Conservation (phyloP, 1,140 invertebrate genomes). For the Oppia nitens region DNA sequence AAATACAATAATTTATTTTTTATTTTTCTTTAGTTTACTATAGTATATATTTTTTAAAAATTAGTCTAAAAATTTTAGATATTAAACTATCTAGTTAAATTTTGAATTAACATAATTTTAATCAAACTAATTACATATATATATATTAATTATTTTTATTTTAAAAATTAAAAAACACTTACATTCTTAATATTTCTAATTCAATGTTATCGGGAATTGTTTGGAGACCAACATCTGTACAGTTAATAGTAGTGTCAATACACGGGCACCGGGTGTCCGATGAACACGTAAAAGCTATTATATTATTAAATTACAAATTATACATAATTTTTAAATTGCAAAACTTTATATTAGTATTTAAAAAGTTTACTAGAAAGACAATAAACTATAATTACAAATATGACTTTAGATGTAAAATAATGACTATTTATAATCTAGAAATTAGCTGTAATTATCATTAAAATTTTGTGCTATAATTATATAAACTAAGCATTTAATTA, state of each 20-base stretch:
- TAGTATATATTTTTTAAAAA: too few species aligned
- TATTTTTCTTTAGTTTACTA: not conserved
- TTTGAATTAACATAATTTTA: not conserved
- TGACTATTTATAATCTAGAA: too few species aligned
- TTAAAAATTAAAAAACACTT: not conserved
- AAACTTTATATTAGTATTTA: too few species aligned
- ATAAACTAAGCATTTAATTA: too few species aligned
- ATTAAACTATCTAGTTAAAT: too few species aligned
- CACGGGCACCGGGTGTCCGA: constrained; percentile 9
- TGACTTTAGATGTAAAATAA: too few species aligned
- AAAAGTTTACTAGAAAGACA: too few species aligned
- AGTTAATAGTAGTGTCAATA: constrained; percentile 15
- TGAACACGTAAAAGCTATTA: constrained; percentile 13
- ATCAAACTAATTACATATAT: not conserved
- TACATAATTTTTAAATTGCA: too few species aligned
- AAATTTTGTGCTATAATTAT: too few species aligned
- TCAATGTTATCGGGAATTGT: constrained; percentile 11
- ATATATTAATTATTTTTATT: not conserved
- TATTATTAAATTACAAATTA: constrained; percentile 1
- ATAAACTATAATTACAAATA: too few species aligned
- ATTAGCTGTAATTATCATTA: too few species aligned
- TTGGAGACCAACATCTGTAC: constrained; percentile 7
- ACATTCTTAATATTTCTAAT: constrained; percentile 13
- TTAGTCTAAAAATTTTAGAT: too few species aligned
- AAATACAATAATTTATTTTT: not conserved